These are phyloP conservation scores for Eubasilissa splendida DNA, from an alignment of 2,888 invertebrate genomes.

Conservation along the genomic window DNA sequence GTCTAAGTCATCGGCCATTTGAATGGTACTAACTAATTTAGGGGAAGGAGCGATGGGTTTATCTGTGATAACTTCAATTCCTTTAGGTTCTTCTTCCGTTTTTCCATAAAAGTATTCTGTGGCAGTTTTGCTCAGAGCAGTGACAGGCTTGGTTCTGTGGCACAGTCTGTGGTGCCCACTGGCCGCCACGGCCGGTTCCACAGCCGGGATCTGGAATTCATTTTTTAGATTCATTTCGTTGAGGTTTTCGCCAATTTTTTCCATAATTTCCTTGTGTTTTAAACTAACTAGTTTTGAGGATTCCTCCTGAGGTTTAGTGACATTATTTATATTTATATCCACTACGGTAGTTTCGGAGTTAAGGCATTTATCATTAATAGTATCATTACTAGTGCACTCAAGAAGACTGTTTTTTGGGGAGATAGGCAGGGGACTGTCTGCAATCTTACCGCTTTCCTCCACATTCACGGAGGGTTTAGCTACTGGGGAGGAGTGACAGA, in stretches of 20 bases:
- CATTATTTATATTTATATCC: constrained; percentile 57
- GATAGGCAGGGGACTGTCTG: background rate
- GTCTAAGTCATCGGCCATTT: constrained; percentile 47
- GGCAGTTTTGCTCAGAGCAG: constrained; percentile 3
- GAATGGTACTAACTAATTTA: constrained; percentile 43
- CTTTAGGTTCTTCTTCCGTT: constrained; percentile 38
- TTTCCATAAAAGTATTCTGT: constrained; percentile 36
- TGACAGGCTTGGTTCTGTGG: constrained; percentile 67
- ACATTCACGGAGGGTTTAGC: constrained; percentile 35
- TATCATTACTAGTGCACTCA: background rate
- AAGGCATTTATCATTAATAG: background rate
- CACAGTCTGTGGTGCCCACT: constrained; percentile 76
- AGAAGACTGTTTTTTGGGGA: background rate
- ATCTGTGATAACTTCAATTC: constrained; percentile 23
- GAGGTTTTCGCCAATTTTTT: constrained; percentile 56
- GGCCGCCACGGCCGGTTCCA: constrained; percentile 67
- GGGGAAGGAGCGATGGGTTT: constrained; percentile 45
- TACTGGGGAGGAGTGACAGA: constrained; percentile 67
- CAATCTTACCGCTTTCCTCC: no score
- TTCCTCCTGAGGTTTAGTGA: constrained; percentile 45
- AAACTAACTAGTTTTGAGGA: constrained; percentile 49
- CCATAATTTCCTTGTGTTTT: constrained; percentile 57
- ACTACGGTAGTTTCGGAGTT: constrained; percentile 62
- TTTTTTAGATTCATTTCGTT: constrained; percentile 54
- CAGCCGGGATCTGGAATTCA: constrained; percentile 56